Evolutionary conservation across 2,113 vertebrate genomes (phyloP), one percentile per base, ranked within the genome.

Genomic region (Campylomormyrus tamandua): DNA sequence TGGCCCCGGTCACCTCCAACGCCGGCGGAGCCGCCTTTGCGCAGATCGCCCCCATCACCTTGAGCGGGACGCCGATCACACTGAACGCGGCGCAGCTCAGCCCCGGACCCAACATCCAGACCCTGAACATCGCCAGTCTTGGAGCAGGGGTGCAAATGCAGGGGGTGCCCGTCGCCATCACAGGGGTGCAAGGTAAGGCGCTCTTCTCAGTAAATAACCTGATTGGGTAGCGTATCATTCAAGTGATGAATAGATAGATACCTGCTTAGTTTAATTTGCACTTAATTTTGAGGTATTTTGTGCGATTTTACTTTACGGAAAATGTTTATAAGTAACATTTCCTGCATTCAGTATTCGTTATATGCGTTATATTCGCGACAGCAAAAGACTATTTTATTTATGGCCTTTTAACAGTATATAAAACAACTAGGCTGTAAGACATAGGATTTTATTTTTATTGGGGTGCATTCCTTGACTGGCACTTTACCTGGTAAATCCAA

Each of bases 161-260:
- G 95, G 98, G 98, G 89, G 96, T 99, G 90, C 98, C 98, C 48
- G 97, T 99, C 94, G 98, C 98, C 92, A 99, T 99, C 92, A 98
- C 98, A 70, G 97, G 97, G 90, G 96, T 99, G 93, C 97, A 98
- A 90, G 98, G 98, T 99, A 96, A 96, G 97, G 94, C 24, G 39
- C 27, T 11, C 5, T 52, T 31, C 83, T 49, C 58, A 10, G 4
- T 70, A 70, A 62, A 45, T 62, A 48, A 42, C 56, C 42, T 19
- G 1, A 83, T 3, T 39, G 77, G 35, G 77, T 21, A 4, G 31
- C 77, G 17, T 17, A 17, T 83, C 1, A 35, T 19, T 83, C 10
- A 42, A 45, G 35, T 24, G 87, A 87, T n/a, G 10, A 48, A 21
- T 42, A 39, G 83, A 46, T 24, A 8, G 83, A 84, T 84, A 42